Evolutionary conservation across 2,797 vertebrate species (phyloP).

Genomic region (Spondyliosoma cantharus): DNA sequence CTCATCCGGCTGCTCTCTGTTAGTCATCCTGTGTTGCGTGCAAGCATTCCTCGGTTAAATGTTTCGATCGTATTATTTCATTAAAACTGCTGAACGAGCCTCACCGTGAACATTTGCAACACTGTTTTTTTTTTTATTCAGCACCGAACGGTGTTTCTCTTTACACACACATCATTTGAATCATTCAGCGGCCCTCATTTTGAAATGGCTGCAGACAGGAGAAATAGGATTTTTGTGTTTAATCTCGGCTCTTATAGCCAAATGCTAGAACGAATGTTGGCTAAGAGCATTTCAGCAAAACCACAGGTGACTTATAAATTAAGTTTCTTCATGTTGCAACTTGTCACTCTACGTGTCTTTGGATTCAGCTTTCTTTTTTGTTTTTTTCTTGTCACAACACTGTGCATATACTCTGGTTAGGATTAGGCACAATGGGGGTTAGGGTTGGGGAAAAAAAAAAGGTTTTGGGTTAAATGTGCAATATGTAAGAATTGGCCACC

Average conservation of each 20-base stretch:
- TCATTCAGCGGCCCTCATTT: neutral
- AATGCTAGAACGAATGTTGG: no score
- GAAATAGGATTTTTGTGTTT: neutral
- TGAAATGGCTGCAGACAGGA: conserved; percentile 4
- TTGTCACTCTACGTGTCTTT: no score
- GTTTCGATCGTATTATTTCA: conserved; percentile 37
- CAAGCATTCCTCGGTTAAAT: conserved; percentile 39
- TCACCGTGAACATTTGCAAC: neutral
- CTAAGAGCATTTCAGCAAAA: no score
- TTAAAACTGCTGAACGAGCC: conserved; percentile 6
- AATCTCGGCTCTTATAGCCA: neutral
- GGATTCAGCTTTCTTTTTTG: no score
- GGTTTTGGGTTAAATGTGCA: no score
- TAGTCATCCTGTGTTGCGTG: conserved; percentile 56
- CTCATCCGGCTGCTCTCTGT: conserved; percentile 55
- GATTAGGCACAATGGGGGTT: no score
- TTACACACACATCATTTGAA: neutral
- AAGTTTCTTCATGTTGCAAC: no score
- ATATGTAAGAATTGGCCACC: no score
- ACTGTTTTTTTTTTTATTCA: conserved; percentile 5
- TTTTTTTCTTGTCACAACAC: no score
- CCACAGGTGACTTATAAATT: no score
- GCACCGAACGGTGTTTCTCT: neutral
- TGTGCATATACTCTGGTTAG: no score
- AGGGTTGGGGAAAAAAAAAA: no score